These are phyloP conservation scores for Musca vetustissima DNA, from an alignment of 1,140 invertebrate species.

Conservation along the genomic window DNA sequence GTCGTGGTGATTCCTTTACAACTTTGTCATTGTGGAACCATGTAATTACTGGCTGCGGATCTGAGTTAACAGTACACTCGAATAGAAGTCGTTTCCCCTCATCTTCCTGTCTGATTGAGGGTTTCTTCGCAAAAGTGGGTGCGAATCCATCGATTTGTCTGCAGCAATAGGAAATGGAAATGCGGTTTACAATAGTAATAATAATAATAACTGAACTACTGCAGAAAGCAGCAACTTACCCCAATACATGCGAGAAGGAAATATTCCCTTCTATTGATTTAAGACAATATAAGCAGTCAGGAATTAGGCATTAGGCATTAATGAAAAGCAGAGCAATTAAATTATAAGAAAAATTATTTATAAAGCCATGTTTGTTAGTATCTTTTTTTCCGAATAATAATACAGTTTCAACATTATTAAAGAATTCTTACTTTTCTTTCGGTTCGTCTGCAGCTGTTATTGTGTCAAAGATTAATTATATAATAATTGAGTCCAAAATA, in stretches of 20 bases:
- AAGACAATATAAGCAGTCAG: too few species aligned
- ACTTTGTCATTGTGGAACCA: conserved; percentile 88
- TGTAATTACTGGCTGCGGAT: conserved; percentile 84
- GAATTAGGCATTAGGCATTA: neutral
- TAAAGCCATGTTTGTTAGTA: neutral
- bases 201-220: too few species aligned
- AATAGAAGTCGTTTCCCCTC: conserved; percentile 94
- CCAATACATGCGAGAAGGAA: too few species aligned
- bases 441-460: conserved; percentile 77
- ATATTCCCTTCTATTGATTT: too few species aligned
- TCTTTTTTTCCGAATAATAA: neutral
- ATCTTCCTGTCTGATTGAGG: conserved; percentile 93
- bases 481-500: too few species aligned
- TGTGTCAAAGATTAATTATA: conserved; percentile 8
- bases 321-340: neutral
- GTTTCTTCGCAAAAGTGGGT: conserved; percentile 96
- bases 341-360: neutral
- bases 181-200: neutral
- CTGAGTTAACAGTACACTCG: conserved; percentile 93
- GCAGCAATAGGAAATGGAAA: conserved; percentile 29
- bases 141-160: conserved; percentile 97
- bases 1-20: conserved; percentile 75
- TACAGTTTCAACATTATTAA: neutral
- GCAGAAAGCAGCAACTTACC: too few species aligned
- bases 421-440: conserved; percentile 75